Conservation (phyloP, 2,888 invertebrate genomes). For the Fabriciana adippe region DNA sequence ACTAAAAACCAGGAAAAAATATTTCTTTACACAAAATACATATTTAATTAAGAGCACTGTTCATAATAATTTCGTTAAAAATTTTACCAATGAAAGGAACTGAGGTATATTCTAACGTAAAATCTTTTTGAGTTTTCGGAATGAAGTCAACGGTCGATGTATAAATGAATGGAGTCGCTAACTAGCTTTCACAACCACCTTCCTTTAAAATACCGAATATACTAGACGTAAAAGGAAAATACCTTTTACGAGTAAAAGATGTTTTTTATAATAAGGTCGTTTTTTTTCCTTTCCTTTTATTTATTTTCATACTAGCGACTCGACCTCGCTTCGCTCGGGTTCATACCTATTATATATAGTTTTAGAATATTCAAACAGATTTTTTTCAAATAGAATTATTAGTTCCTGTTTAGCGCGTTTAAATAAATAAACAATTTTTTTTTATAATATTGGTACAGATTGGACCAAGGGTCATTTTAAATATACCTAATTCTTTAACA, state of each 20-base stretch:
- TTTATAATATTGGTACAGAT: too few relatives aligned
- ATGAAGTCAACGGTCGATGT: slow-evolving; percentile 2
- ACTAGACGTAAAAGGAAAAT: slow-evolving; percentile 10
- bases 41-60: slow-evolving; percentile 14
- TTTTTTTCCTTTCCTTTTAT: slow-evolving; percentile 17
- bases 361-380: too few relatives aligned
- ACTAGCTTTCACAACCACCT: background rate
- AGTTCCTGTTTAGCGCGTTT: too few relatives aligned
- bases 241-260: slow-evolving; percentile 23
- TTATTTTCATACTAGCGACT: background rate
- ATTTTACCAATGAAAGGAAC: slow-evolving; percentile 9
- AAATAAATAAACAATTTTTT: too few relatives aligned
- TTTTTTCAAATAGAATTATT: too few relatives aligned
- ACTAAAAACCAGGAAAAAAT: slow-evolving; percentile 1
- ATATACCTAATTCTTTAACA: too few relatives aligned
- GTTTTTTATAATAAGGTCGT: slow-evolving; percentile 19
- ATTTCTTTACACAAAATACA: slow-evolving; percentile 8
- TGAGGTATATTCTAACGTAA: background rate
- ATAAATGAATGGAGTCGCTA: background rate
- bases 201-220: background rate
- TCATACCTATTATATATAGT: too few relatives aligned
- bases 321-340: too few relatives aligned
- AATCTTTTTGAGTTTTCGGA: slow-evolving; percentile 11
- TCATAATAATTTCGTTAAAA: slow-evolving; percentile 11
- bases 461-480: too few relatives aligned